Base-by-base conservation (phyloP, 2,113 vertebrate genomes). In the Manacus vitellinus region DNA sequence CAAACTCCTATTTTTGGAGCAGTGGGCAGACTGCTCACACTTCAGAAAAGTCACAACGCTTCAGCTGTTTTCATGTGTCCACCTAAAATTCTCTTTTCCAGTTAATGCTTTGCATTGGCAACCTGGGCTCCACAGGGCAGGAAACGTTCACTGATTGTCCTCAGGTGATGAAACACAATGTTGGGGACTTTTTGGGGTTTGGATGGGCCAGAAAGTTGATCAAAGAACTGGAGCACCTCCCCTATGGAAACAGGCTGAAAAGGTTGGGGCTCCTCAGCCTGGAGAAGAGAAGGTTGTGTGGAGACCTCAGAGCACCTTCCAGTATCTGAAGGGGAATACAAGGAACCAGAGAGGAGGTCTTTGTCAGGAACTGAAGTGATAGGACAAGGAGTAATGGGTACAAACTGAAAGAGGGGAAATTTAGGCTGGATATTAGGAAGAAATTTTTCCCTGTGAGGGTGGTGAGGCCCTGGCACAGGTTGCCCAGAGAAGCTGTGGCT, bases 81-180 rank as follows among this genome's bases (percentile, higher is more conserved):
- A 46, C 22, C 44, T 37, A 13, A 28, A 61, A 23, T 23, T 85
- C 35, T n/a, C 19, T 19, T n/a, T 81, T 61, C 49, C 25, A 28
- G 14, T 52, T 20, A 27, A 31, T 15, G 23, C 62, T 72, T 63
- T 63, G 37, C 25, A 14, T 6, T 61, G n/a, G 22, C 18, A 71
- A n/a, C 46, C 51, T 7, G 73, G 31, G 43, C 65, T 41, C 10
- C 15, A 1, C 13, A 4, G 46, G 10, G 20, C 0, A 33, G 58
- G n/a, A 47, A 54, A 31, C 44, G 37, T 8, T 14, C 11, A 4
- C 25, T 41, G 2, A 10, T 1, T 20, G 49, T 41, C n/a, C 9
- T 63, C 28, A 8, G 3, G 1, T 19, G n/a, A 28, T 20, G 67
- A 17, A 24, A 44, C 0, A 0, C 1, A 20, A 14, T 3, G 22